phyloP scores from a whole-genome alignment of 2,888 invertebrate species.

The Hedya salicella region DNA sequence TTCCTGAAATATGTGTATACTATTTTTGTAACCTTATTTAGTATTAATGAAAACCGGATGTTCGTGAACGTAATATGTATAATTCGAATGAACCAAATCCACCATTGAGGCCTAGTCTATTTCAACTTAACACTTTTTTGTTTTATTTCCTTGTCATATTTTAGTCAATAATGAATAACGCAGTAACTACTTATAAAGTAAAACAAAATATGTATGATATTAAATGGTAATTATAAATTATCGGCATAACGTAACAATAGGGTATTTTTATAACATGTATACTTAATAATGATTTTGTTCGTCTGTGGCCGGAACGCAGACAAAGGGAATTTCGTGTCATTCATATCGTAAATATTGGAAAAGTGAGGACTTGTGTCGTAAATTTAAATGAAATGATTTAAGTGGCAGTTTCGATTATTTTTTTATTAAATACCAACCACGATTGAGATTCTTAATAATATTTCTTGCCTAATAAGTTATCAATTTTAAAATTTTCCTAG shows the following conservation, averaged over 20 bases:
- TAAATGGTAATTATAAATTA: neutral
- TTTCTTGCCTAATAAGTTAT: no score
- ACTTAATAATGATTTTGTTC: neutral
- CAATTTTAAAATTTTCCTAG: neutral
- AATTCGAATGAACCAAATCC: neutral
- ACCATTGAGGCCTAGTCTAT: neutral
- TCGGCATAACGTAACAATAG: neutral
- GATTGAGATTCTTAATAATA: no score
- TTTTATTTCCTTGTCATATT: neutral
- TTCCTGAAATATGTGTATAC: neutral
- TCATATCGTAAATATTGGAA: slow-evolving; percentile 9
- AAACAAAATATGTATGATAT: no score
- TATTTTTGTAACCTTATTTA: neutral
- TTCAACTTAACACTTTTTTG: neutral
- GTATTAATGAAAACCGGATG: neutral
- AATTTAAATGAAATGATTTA: no score
- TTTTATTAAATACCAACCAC: no score
- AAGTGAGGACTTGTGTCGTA: no score
- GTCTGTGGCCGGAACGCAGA: neutral
- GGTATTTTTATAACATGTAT: neutral
- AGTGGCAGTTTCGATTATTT: no score
- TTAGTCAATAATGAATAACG: neutral
- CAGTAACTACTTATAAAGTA: neutral
- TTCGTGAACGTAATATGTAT: no score
- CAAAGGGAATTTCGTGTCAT: slow-evolving; percentile 24